These are phyloP conservation scores for Alitta virens DNA, from an alignment of 2,888 invertebrate genomes.

Conservation along the genomic window DNA sequence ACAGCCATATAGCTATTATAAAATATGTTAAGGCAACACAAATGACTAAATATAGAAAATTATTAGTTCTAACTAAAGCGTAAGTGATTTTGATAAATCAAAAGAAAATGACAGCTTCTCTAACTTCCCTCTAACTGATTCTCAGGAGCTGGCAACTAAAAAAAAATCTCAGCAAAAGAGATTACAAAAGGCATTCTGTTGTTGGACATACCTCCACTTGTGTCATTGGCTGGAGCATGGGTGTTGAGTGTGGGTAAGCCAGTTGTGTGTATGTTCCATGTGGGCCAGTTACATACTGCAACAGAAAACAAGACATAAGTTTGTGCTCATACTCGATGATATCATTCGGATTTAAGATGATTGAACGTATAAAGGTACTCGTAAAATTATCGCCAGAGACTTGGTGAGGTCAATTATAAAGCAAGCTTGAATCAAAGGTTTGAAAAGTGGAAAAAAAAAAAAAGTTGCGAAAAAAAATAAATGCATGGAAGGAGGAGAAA, in stretches of 20 bases:
- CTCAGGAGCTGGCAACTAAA: background rate
- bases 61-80: background rate
- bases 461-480: too few relatives aligned
- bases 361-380: too few relatives aligned
- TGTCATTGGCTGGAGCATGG: slow-evolving; percentile 12
- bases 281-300: slow-evolving; percentile 15
- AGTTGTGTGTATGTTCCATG: slow-evolving; percentile 17
- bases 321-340: too few relatives aligned
- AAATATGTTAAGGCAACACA: too few relatives aligned
- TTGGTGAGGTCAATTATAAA: too few relatives aligned
- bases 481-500: too few relatives aligned
- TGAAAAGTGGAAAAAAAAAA: too few relatives aligned
- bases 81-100: background rate
- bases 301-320: background rate
- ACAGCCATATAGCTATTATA: too few relatives aligned
- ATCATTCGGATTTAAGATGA: too few relatives aligned
- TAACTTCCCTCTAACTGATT: background rate
- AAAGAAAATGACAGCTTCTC: background rate
- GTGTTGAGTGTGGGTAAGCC: slow-evolving; percentile 14
- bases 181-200: background rate
- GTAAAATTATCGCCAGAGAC: too few relatives aligned
- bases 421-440: too few relatives aligned
- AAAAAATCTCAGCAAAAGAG: background rate
- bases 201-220: slow-evolving; percentile 5
- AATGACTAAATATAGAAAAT: too few relatives aligned